Percentiles rank a stretch among this genome's conserved stretches.
These are phyloP conservation scores for Lysandra bellargus DNA, from an alignment of 2,888 invertebrate species.

Conservation along the genomic window DNA sequence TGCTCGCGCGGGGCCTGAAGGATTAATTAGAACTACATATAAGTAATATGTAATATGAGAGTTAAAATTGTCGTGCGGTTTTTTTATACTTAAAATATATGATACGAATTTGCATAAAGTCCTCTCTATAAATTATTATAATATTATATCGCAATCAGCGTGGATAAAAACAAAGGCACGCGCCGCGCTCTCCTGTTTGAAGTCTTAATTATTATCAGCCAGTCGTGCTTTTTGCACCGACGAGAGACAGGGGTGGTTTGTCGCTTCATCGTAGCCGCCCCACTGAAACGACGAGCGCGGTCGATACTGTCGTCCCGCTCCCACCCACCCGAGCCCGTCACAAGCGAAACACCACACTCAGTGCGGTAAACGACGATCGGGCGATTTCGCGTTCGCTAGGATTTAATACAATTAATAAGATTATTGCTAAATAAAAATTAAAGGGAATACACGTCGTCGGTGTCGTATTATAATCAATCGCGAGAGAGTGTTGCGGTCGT, in stretches of 20 bases:
- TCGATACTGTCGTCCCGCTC: conserved; percentile 63
- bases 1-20: no score
- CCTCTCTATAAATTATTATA: neutral
- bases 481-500: conserved; percentile 58
- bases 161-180: neutral
- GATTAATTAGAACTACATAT: no score
- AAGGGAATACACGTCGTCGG: conserved; percentile 9
- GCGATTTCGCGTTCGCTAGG: conserved; percentile 40
- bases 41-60: neutral
- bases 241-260: conserved; percentile 46
- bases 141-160: neutral
- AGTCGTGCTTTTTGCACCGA: conserved; percentile 36
- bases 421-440: conserved; percentile 16
- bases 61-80: neutral
- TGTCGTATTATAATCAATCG: conserved; percentile 43
- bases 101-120: neutral
- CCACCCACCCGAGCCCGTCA: conserved; percentile 50
- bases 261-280: conserved; percentile 58
- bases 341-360: conserved; percentile 51
- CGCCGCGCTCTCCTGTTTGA: neutral
- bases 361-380: conserved; percentile 51
- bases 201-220: conserved; percentile 28
- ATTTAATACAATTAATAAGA: conserved; percentile 38
- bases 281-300: conserved; percentile 48
- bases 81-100: neutral